A percentile compares a stretch with the other conserved stretches of the same genome.
phyloP scores from a whole-genome alignment of 2,888 invertebrate genomes.

The Dexiosoma caninum region DNA sequence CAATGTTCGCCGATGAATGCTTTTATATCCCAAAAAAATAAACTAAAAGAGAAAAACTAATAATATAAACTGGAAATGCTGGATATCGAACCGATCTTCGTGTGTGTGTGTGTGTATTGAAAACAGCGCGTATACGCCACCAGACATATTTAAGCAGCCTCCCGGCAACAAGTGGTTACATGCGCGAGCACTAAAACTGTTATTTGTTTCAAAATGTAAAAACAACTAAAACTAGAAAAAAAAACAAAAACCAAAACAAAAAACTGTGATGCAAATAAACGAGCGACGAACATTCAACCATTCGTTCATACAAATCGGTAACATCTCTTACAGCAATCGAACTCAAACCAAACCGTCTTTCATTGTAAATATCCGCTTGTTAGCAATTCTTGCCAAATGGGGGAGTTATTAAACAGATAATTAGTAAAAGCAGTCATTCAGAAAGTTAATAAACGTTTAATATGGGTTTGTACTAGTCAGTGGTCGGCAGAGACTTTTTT shows the following conservation, averaged over 20 bases:
- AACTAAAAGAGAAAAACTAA: not conserved
- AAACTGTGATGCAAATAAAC: not conserved
- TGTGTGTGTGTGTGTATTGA: not conserved
- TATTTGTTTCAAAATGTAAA: not conserved
- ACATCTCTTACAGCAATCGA: conserved; percentile 4
- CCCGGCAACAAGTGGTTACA: conserved; percentile 16
- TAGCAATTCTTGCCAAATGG: conserved; percentile 2
- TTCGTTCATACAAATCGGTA: conserved; percentile 9
- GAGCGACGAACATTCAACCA: not conserved
- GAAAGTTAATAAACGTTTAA: not conserved
- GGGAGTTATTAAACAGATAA: not conserved
- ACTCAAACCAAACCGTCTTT: conserved; percentile 31
- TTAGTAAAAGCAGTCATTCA: conserved; percentile 7
- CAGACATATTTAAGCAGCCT: conserved; percentile 24
- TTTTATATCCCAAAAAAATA: conserved; percentile 60
- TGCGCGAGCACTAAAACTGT: not conserved
- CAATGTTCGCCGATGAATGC: conserved; percentile 34
- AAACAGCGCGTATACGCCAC: conserved; percentile 48
- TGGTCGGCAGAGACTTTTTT: not conserved
- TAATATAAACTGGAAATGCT: not conserved
- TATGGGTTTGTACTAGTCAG: not conserved
- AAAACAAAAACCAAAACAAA: not conserved
- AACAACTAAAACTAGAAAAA: not conserved
- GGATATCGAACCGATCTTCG: not conserved
- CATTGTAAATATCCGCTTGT: not conserved